Conservation (phyloP, 2,113 vertebrate genomes). For the Anoplopoma fimbria region DNA sequence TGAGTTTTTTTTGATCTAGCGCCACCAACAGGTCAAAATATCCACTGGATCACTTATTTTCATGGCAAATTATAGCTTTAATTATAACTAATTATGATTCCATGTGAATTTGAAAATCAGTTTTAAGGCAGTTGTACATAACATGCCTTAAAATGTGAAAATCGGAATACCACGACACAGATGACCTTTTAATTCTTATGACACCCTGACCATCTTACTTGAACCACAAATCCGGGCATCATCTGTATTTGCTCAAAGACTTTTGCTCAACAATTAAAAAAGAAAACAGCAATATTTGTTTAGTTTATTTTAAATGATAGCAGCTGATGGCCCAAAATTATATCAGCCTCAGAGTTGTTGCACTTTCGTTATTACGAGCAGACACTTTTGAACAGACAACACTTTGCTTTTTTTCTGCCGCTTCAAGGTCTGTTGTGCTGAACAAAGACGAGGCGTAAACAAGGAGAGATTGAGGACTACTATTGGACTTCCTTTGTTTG, state of each 20-base stretch:
- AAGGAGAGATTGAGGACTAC: not conserved
- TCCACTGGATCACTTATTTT: no score
- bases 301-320: not conserved
- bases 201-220: no score
- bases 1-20: not conserved
- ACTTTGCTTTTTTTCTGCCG: not conserved
- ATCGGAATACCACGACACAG: no score
- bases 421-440: not conserved
- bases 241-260: no score
- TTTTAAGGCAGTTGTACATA: no score
- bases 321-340: not conserved
- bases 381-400: not conserved
- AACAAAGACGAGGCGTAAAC: conserved; percentile 12
- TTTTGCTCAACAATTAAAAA: not conserved
- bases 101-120: no score
- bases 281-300: not conserved
- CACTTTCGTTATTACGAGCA: not conserved
- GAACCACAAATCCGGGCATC: no score
- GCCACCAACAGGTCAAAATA: not conserved
- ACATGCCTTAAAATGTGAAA: no score
- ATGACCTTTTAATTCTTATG: no score
- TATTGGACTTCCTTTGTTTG: conserved; percentile 20
- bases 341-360: no score
- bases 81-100: no score
- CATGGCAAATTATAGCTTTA: not conserved